A percentile compares a stretch with the other conserved stretches of the same genome.
Conservation (phyloP, 1,140 invertebrate species). For the Anadara kagoshimensis region DNA sequence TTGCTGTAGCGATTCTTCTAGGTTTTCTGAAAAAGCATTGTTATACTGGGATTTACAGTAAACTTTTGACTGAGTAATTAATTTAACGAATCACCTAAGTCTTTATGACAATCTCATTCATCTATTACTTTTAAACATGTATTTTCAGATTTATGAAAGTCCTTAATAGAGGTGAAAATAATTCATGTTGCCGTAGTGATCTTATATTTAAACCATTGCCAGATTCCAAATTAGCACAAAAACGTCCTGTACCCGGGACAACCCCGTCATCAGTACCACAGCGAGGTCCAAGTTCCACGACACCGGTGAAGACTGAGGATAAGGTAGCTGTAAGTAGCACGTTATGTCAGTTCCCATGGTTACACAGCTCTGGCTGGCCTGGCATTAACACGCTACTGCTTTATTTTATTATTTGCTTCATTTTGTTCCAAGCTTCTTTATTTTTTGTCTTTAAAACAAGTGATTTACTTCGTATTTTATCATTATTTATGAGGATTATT, state of each 20-base stretch:
- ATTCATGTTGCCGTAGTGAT: conserved; percentile 96
- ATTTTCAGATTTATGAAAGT: conserved; percentile 88
- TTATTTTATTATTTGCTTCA: neutral
- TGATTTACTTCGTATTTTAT: too few relatives aligned
- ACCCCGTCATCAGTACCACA: conserved; percentile 74
- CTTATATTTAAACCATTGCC: conserved; percentile 97
- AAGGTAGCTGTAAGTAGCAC: conserved; percentile 45
- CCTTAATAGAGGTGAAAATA: conserved; percentile 96
- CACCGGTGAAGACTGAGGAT: conserved; percentile 44
- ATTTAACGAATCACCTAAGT: too few relatives aligned
- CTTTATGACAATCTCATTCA: too few relatives aligned
- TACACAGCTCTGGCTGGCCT: conserved; percentile 4
- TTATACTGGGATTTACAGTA: too few relatives aligned
- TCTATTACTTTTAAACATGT: conserved; percentile 9
- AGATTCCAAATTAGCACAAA: conserved; percentile 92
- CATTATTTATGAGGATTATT: too few relatives aligned
- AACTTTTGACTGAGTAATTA: too few relatives aligned
- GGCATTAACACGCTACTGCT: conserved; percentile 3
- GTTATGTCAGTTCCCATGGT: conserved; percentile 20
- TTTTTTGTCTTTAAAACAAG: too few relatives aligned
- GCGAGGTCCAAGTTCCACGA: conserved; percentile 78
- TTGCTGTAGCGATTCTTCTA: too few relatives aligned
- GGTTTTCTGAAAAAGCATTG: too few relatives aligned
- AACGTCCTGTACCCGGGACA: conserved; percentile 90
- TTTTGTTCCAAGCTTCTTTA: too few relatives aligned